Conservation (phyloP, 2,888 invertebrate species). For the Oxycera nigricornis region DNA sequence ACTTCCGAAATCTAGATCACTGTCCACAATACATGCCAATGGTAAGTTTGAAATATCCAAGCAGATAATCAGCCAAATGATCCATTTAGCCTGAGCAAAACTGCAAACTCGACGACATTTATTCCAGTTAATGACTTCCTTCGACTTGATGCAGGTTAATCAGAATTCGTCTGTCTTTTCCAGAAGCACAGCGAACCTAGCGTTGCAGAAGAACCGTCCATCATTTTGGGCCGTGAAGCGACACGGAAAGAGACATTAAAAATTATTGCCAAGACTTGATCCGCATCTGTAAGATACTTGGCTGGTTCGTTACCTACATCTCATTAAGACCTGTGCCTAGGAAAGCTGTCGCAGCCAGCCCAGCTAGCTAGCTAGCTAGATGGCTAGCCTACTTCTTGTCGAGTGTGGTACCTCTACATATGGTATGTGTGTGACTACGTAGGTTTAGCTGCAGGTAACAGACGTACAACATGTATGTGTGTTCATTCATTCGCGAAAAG, state of each 20-base stretch:
- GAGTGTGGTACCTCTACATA: neutral
- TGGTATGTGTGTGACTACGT: neutral
- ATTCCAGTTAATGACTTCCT: constrained; percentile 29
- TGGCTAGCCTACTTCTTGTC: constrained; percentile 20
- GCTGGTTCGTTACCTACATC: neutral
- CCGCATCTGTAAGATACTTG: neutral
- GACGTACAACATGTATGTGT: neutral
- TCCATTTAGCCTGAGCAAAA: neutral
- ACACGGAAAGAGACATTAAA: neutral
- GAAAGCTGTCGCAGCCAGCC: constrained; percentile 18
- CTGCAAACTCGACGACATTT: constrained; percentile 6
- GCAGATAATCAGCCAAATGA: neutral
- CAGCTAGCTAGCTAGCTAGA: too few species aligned
- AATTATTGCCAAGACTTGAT: neutral
- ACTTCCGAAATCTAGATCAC: too few species aligned
- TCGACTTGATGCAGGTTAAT: constrained; percentile 6
- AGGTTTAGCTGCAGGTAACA: neutral
- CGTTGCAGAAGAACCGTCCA: neutral
- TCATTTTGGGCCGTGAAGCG: neutral
- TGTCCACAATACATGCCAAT: too few species aligned
- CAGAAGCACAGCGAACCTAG: constrained; percentile 5
- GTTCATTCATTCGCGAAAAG: neutral
- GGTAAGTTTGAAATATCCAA: neutral
- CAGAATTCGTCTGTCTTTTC: constrained; percentile 6
- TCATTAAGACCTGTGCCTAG: neutral